phyloP scores from a whole-genome alignment of 2,888 invertebrate genomes.

The Heliconius erato region DNA sequence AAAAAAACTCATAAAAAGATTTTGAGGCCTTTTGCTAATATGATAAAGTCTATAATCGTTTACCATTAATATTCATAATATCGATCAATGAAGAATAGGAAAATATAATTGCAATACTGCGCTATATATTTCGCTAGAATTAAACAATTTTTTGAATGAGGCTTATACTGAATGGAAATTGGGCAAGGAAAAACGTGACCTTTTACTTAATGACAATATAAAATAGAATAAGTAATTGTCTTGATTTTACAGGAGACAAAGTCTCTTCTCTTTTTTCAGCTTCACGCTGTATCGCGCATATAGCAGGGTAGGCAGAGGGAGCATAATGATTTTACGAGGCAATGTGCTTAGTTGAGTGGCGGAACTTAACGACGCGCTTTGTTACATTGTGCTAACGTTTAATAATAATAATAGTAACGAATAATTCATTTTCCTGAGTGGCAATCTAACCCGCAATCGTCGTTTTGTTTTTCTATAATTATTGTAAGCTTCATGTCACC shows the following conservation, averaged over 20 bases:
- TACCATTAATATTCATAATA: conserved; percentile 16
- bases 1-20: conserved; percentile 34
- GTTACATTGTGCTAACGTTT: too few species aligned
- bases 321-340: too few species aligned
- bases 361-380: too few species aligned
- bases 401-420: too few species aligned
- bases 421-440: too few species aligned
- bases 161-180: not conserved
- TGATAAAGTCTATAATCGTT: conserved; percentile 27
- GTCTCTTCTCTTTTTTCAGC: not conserved
- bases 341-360: too few species aligned
- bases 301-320: not conserved
- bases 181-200: not conserved
- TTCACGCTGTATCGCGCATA: not conserved
- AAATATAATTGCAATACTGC: not conserved
- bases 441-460: too few species aligned
- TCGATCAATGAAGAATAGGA: not conserved
- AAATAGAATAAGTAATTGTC: not conserved
- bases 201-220: too few species aligned
- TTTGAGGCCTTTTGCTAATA: conserved; percentile 6
- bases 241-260: not conserved
- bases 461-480: too few species aligned
- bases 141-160: not conserved
- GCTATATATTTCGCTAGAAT: not conserved
- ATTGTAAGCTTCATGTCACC: too few species aligned